A percentile compares a stretch with the other conserved stretches of the same genome.
These are phyloP conservation scores for Plagiodera versicolora DNA, from an alignment of 2,888 invertebrate species.

Conservation along the genomic window DNA sequence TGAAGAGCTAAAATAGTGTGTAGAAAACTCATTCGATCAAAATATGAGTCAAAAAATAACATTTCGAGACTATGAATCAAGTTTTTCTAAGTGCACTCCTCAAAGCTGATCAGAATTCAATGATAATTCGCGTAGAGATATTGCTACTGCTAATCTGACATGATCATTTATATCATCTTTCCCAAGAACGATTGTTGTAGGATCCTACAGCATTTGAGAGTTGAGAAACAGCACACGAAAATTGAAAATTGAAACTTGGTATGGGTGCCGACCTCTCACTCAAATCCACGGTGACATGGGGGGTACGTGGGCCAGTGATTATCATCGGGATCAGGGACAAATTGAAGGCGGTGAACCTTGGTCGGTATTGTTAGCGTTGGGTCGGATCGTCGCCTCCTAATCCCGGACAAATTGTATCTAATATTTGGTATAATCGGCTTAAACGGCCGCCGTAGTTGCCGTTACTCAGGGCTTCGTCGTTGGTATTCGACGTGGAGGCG, in stretches of 20 bases:
- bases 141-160: too few species aligned
- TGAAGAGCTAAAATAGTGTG: too few species aligned
- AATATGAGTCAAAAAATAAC: too few species aligned
- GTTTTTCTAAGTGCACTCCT: too few species aligned
- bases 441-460: conserved; percentile 35
- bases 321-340: conserved; percentile 50
- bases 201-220: too few species aligned
- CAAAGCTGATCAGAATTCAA: too few species aligned
- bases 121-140: too few species aligned
- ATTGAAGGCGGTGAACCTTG: conserved; percentile 41
- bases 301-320: conserved; percentile 44
- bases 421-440: conserved; percentile 54
- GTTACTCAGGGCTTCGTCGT: conserved; percentile 21
- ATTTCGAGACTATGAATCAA: too few species aligned
- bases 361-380: conserved; percentile 28
- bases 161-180: too few species aligned
- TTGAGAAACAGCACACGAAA: neutral
- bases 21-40: too few species aligned
- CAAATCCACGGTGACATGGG: neutral
- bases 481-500: conserved; percentile 24
- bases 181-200: too few species aligned
- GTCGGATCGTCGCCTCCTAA: conserved; percentile 43
- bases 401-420: conserved; percentile 54
- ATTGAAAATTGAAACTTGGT: neutral
- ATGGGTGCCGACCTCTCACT: neutral